Percentiles rank a stretch among this genome's conserved stretches.
These are phyloP conservation scores for Pomacea canaliculata DNA, from an alignment of 2,888 invertebrate genomes.

Conservation along the genomic window DNA sequence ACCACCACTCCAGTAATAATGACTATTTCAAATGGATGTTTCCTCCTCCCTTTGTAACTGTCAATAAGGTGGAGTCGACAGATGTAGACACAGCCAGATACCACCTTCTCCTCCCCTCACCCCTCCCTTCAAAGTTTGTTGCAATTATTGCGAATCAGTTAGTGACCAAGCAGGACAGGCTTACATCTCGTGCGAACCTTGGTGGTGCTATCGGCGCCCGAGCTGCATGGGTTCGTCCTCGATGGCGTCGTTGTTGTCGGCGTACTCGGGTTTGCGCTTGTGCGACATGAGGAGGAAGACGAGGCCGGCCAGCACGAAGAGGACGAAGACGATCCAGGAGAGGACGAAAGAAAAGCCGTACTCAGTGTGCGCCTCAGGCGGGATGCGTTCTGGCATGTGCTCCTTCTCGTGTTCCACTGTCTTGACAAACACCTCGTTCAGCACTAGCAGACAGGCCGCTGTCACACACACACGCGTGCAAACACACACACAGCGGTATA, in stretches of 20 bases:
- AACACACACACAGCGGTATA: not conserved
- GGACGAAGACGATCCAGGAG: constrained; percentile 82
- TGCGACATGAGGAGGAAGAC: constrained; percentile 85
- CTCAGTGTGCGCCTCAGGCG: constrained; percentile 73
- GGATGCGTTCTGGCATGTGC: constrained; percentile 78
- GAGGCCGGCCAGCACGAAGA: constrained; percentile 78
- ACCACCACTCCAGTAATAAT: too few species aligned
- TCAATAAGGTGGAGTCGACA: too few species aligned
- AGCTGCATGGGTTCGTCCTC: constrained; percentile 88
- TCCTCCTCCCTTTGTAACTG: too few species aligned
- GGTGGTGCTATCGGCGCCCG: constrained; percentile 62
- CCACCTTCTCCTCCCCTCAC: too few species aligned
- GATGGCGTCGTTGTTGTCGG: constrained; percentile 86
- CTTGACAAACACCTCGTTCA: constrained; percentile 84
- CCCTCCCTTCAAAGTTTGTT: too few species aligned
- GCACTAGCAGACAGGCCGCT: constrained; percentile 85
- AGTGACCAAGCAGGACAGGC: too few species aligned
- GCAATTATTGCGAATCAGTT: too few species aligned
- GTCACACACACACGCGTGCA: constrained; percentile 33
- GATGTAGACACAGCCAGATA: too few species aligned
- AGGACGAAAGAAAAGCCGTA: constrained; percentile 75
- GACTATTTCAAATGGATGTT: too few species aligned
- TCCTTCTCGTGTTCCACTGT: constrained; percentile 80
- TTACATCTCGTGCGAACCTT: too few species aligned
- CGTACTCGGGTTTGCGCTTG: constrained; percentile 87